Percentiles rank a stretch among this genome's conserved stretches.
Conservation (phyloP, 2,888 invertebrate genomes). For the Stenodera caucasica region DNA sequence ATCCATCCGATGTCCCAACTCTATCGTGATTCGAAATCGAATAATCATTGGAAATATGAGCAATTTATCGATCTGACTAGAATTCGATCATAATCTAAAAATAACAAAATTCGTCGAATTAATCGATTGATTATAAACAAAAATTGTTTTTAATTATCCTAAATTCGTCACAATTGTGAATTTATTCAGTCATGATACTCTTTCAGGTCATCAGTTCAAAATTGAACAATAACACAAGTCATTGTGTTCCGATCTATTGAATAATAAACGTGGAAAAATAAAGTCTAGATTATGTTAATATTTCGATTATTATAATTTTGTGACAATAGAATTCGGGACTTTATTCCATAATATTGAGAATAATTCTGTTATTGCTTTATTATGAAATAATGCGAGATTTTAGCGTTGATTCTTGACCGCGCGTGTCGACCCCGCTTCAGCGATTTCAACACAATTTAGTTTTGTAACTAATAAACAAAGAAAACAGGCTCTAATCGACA, state of each 20-base stretch:
- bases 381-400: too few species aligned
- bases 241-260: neutral
- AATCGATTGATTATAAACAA: neutral
- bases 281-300: neutral
- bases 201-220: conserved; percentile 1
- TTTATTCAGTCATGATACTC: neutral
- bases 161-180: neutral
- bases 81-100: neutral
- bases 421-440: too few species aligned
- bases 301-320: neutral
- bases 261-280: neutral
- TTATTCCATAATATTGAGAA: too few species aligned
- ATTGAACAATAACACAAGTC: neutral
- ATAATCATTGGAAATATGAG: too few species aligned
- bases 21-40: too few species aligned
- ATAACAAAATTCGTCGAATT: neutral
- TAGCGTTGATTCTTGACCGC: too few species aligned
- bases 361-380: too few species aligned
- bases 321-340: too few species aligned
- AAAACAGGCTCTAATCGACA: neutral
- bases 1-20: too few species aligned
- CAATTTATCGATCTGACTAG: neutral
- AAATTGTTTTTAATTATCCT: neutral
- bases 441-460: too few species aligned
- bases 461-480: neutral